Base-by-base conservation (phyloP, 2,113 vertebrate species). In the Naja naja region DNA sequence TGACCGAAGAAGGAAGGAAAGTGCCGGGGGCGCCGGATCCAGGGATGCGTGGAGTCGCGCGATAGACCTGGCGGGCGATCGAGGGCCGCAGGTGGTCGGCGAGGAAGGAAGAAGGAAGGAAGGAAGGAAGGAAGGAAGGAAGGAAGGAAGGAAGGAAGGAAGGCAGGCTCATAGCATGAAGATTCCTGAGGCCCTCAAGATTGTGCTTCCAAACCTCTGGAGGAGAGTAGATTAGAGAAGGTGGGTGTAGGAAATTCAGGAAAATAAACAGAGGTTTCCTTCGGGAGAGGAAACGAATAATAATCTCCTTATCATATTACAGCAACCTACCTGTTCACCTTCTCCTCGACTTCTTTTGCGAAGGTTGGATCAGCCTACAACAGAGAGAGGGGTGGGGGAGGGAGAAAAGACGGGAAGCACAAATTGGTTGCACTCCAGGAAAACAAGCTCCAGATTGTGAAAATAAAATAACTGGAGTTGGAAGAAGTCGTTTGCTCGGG, bases 301-400 rank as follows among this genome's bases (percentile, higher is more conserved):
- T 16, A n/a, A 55, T n/a, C 20, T 34, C 11, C 3, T 39, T 0
- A 25, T 34, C 16, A 1, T 7, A 20, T 55, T 1, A 10, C 18
- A 81, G 2, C 96, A 88, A 3, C 96, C 98, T 97, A 99, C 99
- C 98, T 98, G 89, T 97, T 94, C 27, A 99, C 96, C 88, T 97
- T 97, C 89, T 97, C 97, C 95, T 98, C 96, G 0, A 99, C 98
- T 95, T 99, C 98, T 43, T 87, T 94, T 11, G 98, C 97, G 30
- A 99, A 97, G 55, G 96, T 93, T 0, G 98, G 98, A 96, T 99
- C 99, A 3, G 99, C 98, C 99, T 99, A 88, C 14, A 90, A 87
- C 88, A 87, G 91, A 95, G 3, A 91, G 0, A 90, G 25, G 3
- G 11, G 3, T 90, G 0, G 89, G 25, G 3, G 11, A 30, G 12